Conservation (phyloP, 2,888 invertebrate species). For the Iphiclides podalirius region DNA sequence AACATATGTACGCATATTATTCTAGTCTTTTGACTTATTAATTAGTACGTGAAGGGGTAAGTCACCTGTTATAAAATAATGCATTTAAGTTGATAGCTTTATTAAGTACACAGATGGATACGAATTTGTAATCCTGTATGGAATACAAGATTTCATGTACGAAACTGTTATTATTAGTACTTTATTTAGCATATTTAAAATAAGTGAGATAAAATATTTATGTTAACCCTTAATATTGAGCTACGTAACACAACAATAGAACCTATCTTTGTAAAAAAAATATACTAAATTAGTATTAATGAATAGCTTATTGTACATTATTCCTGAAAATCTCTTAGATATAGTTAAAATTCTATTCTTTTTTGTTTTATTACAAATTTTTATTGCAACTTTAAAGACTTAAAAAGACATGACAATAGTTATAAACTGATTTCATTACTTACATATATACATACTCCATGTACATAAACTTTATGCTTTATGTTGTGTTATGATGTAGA, state of each 20-base stretch:
- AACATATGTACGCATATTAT: not conserved
- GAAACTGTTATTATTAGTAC: not conserved
- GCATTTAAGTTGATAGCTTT: constrained; percentile 4
- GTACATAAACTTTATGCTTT: too few relatives aligned
- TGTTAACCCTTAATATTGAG: not conserved
- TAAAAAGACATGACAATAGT: too few relatives aligned
- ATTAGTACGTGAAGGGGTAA: constrained; percentile 21
- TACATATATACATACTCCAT: too few relatives aligned
- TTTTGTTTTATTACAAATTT: too few relatives aligned
- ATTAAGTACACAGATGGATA: not conserved
- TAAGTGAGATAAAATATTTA: not conserved
- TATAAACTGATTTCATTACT: too few relatives aligned
- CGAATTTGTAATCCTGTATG: not conserved
- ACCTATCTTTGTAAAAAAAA: too few relatives aligned
- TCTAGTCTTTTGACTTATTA: constrained; percentile 1
- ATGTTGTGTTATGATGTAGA: too few relatives aligned
- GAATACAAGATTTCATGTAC: not conserved
- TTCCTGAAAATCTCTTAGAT: too few relatives aligned
- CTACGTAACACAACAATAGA: not conserved
- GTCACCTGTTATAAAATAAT: constrained; percentile 10
- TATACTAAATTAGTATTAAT: not conserved
- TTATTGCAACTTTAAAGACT: too few relatives aligned
- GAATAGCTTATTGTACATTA: too few relatives aligned
- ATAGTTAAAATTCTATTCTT: too few relatives aligned
- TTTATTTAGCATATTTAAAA: not conserved